Base-by-base conservation (phyloP, 2,888 invertebrate genomes). In the Eremobia ochroleuca region DNA sequence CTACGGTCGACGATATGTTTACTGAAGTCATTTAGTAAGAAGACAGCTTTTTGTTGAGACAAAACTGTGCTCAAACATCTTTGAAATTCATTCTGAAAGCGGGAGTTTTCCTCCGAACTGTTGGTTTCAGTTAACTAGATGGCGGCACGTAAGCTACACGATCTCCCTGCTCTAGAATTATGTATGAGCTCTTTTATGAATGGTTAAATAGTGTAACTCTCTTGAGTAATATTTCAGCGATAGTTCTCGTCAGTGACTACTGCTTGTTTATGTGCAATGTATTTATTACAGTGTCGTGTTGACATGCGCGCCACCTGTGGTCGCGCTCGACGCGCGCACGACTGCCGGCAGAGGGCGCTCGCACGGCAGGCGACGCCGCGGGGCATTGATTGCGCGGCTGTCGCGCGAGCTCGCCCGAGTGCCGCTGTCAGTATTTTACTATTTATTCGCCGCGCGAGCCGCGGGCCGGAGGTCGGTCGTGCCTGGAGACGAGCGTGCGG, bases 401-500 rank as follows among this genome's bases (percentile, higher is more conserved):
- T 81, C 76, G 86, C 82, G 87, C 83, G 83, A 67, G 78, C 79
- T 81, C 76, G 77, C 87, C 81, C 86, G 83, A 87, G 87, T 82
- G 86, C 85, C 85, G 87, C 86, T 81, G 90, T 86, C 90, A 89
- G 89, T 90, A 85, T 87, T 90, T 85, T 85, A 92, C 93, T 94
- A 95, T 95, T 96, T 93, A 95, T 94, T 94, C 94, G 96, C 95
- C 96, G 96, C 96, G 96, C 96, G 95, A 95, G 95, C 95, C 96
- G 96, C 96, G 95, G 96, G 95, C 96, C 96, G 96, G 95, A 95
- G 96, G 96, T 96, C 95, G 96, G 94, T 95, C 95, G 96, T 95
- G 83, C 73, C 86, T 86, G 86, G 83, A 73, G 93, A 93, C 91
- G 92, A 92, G 93, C 92, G 94, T 94, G 94, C 94, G 95, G 95